Evolutionary conservation across 2,888 invertebrate genomes (phyloP).

Genomic region (Acanthoscelides obtectus): DNA sequence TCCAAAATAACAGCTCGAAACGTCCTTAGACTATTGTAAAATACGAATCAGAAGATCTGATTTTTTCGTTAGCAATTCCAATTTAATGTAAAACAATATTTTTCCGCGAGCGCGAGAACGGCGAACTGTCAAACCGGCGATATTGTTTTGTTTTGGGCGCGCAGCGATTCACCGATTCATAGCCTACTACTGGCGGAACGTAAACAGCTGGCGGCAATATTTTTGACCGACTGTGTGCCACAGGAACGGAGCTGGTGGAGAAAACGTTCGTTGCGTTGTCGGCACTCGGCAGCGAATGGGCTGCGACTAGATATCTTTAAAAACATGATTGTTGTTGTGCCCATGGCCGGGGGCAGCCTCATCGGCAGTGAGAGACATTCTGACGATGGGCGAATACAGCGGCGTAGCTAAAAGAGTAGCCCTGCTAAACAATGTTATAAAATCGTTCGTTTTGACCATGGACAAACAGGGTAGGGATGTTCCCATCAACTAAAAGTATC

Average conservation of each 20-base stretch:
- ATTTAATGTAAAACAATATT: no score
- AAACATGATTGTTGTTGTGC: not conserved
- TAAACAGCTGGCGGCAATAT: not conserved
- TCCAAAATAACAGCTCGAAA: no score
- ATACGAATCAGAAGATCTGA: no score
- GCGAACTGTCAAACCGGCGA: not conserved
- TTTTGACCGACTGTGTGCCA: not conserved
- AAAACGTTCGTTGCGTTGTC: not conserved
- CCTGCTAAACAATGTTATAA: no score
- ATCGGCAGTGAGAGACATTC: not conserved
- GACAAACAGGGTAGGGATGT: no score
- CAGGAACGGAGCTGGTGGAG: not conserved
- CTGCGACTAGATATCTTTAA: not conserved
- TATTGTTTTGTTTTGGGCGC: not conserved
- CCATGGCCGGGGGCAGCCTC: not conserved
- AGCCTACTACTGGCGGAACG: not conserved
- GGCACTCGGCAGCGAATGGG: not conserved
- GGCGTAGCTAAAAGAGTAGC: not conserved
- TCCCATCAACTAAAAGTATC: no score
- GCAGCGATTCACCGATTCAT: not conserved
- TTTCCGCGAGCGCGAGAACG: not conserved
- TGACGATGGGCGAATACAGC: not conserved
- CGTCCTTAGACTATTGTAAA: no score
- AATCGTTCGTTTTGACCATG: no score
- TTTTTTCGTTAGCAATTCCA: no score